Conservation (phyloP, 2,888 invertebrate species). For the Patella ulyssiponensis region DNA sequence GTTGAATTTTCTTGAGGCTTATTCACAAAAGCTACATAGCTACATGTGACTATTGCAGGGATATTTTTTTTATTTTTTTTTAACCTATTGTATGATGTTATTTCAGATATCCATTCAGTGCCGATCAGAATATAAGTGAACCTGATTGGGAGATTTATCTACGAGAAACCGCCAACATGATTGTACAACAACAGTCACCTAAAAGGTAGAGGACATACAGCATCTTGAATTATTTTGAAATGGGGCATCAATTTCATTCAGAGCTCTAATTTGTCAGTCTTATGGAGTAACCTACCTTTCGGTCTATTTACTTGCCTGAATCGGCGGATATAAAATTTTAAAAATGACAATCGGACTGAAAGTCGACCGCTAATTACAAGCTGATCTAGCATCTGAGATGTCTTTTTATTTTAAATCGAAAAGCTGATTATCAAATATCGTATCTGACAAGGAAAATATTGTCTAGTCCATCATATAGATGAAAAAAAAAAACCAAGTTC, state of each 20-base stretch:
- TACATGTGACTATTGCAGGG: too few relatives aligned
- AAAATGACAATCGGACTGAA: background rate
- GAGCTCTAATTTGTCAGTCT: background rate
- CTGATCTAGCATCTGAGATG: background rate
- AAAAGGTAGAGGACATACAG: conserved; percentile 71
- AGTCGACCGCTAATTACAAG: too few relatives aligned
- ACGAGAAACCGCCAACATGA: conserved; percentile 87
- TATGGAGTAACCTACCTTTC: background rate
- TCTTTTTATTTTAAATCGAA: background rate
- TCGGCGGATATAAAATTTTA: background rate
- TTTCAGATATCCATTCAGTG: conserved; percentile 80
- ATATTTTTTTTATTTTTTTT: too few relatives aligned
- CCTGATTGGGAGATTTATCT: conserved; percentile 96
- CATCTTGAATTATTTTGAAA: background rate
- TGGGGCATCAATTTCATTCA: background rate
- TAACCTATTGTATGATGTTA: background rate
- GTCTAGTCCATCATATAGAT: too few relatives aligned
- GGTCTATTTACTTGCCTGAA: background rate
- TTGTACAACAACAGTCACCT: conserved; percentile 89
- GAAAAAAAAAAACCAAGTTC: too few relatives aligned
- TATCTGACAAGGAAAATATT: too few relatives aligned
- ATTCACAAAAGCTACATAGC: too few relatives aligned
- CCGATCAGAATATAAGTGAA: conserved; percentile 85
- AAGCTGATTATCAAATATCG: too few relatives aligned
- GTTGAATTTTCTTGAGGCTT: too few relatives aligned